These are phyloP conservation scores for Cheirogaleus major DNA, from an alignment of 2,797 vertebrate species.

Conservation along the genomic window DNA sequence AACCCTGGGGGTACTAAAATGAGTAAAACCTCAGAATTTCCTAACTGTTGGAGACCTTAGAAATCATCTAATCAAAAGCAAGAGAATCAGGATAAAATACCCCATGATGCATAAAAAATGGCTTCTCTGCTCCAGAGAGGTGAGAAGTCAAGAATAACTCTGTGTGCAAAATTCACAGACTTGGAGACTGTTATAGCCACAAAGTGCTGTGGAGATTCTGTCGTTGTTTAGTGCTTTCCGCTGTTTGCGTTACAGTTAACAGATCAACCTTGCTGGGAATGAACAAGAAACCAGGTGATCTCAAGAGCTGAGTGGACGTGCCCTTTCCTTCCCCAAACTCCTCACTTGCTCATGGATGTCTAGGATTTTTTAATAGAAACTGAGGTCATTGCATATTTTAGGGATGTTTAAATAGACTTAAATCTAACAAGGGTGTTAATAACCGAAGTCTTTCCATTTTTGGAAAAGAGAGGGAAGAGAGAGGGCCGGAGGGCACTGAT, in stretches of 20 bases:
- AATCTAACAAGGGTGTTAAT: not conserved
- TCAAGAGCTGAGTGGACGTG: not conserved
- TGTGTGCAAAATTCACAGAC: not conserved
- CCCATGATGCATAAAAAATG: not conserved
- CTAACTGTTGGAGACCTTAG: fast-evolving
- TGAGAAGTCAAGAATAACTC: not conserved
- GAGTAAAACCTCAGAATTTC: not conserved
- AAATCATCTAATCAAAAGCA: not conserved
- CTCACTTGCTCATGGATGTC: not conserved
- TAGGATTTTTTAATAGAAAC: not conserved
- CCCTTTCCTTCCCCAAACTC: not conserved
- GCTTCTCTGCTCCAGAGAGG: not conserved
- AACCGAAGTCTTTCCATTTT: not conserved
- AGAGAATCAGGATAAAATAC: not conserved
- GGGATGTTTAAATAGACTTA: not conserved
- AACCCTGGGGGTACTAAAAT: not conserved
- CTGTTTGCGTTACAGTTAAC: slow-evolving; percentile 39
- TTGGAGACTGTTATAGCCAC: not conserved
- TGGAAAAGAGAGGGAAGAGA: not conserved
- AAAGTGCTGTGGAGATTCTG: not conserved
- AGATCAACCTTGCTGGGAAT: slow-evolving; percentile 4
- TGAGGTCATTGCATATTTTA: slow-evolving; percentile 9
- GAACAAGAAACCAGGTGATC: not conserved
- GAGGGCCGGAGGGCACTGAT: not conserved
- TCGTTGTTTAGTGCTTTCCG: not conserved